Evolutionary conservation across 2,113 vertebrate species (phyloP).

Genomic region (Cervus canadensis): DNA sequence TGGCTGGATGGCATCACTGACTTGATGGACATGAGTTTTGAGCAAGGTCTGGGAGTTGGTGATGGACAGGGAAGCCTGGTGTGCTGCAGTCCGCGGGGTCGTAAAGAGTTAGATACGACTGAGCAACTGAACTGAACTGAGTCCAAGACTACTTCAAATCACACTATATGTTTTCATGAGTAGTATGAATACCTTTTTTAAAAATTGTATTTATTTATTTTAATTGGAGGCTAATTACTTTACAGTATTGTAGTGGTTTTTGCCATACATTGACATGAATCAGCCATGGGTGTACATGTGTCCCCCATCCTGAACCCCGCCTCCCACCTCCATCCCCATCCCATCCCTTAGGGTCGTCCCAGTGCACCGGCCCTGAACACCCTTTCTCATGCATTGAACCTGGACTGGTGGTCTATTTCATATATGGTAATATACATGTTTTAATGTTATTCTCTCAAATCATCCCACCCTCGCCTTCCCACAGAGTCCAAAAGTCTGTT

Average conservation of each 20-base stretch:
- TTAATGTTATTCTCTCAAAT: not conserved
- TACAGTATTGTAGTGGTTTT: not conserved
- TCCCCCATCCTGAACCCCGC: not conserved
- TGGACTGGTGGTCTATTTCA: not conserved
- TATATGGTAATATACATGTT: not conserved
- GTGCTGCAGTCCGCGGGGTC: not conserved
- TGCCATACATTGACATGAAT: not conserved
- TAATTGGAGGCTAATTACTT: not conserved
- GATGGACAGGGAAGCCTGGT: not conserved
- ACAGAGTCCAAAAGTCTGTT: not conserved
- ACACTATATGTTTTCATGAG: not conserved
- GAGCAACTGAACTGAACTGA: not conserved
- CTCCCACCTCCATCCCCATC: not conserved
- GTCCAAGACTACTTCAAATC: not conserved
- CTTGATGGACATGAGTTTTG: not conserved
- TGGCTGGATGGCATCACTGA: not conserved
- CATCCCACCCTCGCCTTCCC: not conserved
- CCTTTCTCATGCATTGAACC: not conserved
- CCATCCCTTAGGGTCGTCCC: not conserved
- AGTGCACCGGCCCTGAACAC: rapidly evolving
- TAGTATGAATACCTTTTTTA: not conserved
- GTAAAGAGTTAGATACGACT: not conserved
- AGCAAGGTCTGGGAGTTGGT: not conserved
- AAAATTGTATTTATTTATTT: not conserved
- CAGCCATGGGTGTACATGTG: not conserved